Percentiles rank a stretch among this genome's conserved stretches.
phyloP scores from a whole-genome alignment of 2,113 vertebrate species.

The Pholis gunnellus region DNA sequence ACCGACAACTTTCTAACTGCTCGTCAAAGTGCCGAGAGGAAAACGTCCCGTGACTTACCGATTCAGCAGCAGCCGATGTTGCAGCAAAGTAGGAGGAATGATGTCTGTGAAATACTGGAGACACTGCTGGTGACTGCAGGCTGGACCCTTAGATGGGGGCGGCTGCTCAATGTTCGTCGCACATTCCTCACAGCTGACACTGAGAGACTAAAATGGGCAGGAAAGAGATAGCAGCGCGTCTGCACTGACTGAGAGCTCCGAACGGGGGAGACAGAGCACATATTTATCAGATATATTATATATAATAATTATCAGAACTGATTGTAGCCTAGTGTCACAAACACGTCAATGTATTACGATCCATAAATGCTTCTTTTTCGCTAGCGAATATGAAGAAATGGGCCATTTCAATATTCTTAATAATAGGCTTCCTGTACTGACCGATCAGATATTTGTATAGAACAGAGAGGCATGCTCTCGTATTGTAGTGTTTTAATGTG shows the following conservation, averaged over 20 bases:
- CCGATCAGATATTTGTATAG: no score
- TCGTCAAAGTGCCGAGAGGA: background rate
- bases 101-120: background rate
- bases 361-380: background rate
- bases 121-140: slow-evolving; percentile 26
- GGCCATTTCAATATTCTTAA: no score
- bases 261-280: slow-evolving; percentile 64
- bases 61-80: background rate
- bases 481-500: no score
- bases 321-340: background rate
- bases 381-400: background rate
- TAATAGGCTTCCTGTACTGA: no score
- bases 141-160: slow-evolving; percentile 19
- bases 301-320: background rate
- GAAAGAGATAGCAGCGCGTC: slow-evolving; percentile 16
- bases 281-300: no score
- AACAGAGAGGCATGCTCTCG: no score
- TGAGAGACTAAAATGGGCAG: slow-evolving; percentile 82
- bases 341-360: background rate
- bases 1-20: slow-evolving; percentile 38
- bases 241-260: slow-evolving; percentile 26
- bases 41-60: slow-evolving; percentile 64
- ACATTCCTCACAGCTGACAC: slow-evolving; percentile 82
- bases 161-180: slow-evolving; percentile 63
- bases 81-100: background rate